Evolutionary conservation across 2,888 invertebrate species (phyloP).

Genomic region (Dorcus hopei): DNA sequence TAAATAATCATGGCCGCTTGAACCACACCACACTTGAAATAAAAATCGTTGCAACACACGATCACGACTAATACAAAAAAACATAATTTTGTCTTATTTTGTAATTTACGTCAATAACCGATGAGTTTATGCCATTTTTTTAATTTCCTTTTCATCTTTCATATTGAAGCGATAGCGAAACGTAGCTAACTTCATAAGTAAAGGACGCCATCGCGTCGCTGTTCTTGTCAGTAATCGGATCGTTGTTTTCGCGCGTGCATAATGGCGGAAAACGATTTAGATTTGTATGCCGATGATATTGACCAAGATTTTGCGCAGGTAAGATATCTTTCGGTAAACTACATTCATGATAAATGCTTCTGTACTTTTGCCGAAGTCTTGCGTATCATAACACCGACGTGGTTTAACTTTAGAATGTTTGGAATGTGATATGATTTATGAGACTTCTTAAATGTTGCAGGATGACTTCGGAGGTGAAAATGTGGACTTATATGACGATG

Average conservation of each 20-base stretch:
- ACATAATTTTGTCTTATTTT: too few species aligned
- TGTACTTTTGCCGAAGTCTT: not conserved
- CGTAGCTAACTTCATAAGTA: too few species aligned
- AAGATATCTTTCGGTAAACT: conserved; percentile 19
- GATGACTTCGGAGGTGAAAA: conserved; percentile 83
- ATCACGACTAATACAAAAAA: too few species aligned
- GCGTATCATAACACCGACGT: too few species aligned
- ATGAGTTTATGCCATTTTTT: too few species aligned
- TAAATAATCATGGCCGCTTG: too few species aligned
- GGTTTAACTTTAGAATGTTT: not conserved
- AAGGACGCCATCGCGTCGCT: too few species aligned
- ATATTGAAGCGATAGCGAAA: too few species aligned
- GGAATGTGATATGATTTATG: not conserved
- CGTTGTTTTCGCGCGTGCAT: conserved; percentile 37
- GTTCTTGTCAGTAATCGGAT: not conserved
- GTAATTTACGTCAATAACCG: too few species aligned
- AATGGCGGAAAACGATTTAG: conserved; percentile 97
- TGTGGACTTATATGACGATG: conserved; percentile 94
- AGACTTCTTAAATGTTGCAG: conserved; percentile 45
- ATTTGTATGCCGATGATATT: conserved; percentile 95
- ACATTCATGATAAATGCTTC: not conserved
- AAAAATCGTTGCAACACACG: too few species aligned
- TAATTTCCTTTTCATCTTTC: too few species aligned
- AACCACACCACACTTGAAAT: too few species aligned
- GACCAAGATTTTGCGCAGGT: conserved; percentile 90